Conservation (phyloP, 2,888 invertebrate species). For the Dasypogon diadema region DNA sequence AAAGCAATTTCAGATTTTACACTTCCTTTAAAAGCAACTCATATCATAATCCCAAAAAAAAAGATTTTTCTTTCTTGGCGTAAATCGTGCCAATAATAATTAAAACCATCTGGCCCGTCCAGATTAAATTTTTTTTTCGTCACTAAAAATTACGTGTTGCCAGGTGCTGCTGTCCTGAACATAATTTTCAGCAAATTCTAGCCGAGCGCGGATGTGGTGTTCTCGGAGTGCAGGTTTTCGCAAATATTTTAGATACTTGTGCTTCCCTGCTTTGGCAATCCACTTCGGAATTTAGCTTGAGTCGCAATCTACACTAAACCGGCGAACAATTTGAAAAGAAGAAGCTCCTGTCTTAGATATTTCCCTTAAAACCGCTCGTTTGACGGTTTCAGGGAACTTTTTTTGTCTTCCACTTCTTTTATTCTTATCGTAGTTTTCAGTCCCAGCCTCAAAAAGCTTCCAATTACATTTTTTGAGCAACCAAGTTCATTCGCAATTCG, state of each 20-base stretch:
- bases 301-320: not conserved
- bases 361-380: not conserved
- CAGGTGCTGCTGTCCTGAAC: conserved; percentile 7
- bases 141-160: conserved; percentile 32
- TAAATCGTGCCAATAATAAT: conserved; percentile 54
- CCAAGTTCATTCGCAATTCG: too few species aligned
- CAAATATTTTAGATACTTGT: conserved; percentile 17
- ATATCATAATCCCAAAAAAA: conserved; percentile 48
- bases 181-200: conserved; percentile 43
- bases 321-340: not conserved
- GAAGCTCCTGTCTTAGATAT: not conserved
- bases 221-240: conserved; percentile 31
- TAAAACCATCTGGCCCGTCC: conserved; percentile 51
- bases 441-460: not conserved
- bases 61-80: conserved; percentile 44
- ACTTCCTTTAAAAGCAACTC: conserved; percentile 50
- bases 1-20: conserved; percentile 41
- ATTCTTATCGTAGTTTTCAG: not conserved
- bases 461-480: not conserved
- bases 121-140: conserved; percentile 52
- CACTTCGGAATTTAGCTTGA: not conserved
- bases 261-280: not conserved
- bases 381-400: not conserved
- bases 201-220: not conserved
- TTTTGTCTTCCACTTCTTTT: not conserved